Evolutionary conservation across 2,113 vertebrate genomes (phyloP).

Genomic region (Anarrhichthys ocellatus): DNA sequence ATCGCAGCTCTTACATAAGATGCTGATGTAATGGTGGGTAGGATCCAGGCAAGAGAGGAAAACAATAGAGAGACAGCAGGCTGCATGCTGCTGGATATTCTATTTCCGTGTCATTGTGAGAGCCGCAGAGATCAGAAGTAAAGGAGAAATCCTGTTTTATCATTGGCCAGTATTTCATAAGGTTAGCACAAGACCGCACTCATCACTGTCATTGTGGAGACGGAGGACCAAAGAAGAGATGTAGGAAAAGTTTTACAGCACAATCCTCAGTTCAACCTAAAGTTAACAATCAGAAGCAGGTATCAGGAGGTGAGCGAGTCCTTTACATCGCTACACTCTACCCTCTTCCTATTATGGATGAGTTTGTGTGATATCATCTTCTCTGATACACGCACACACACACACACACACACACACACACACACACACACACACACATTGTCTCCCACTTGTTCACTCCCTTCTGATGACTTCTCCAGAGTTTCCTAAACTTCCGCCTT

Average conservation of each 20-base stretch:
- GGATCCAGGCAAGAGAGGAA: constrained; percentile 54
- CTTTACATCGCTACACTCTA: not conserved
- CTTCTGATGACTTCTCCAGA: constrained; percentile 68
- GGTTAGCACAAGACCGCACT: not conserved
- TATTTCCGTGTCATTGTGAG: constrained; percentile 19
- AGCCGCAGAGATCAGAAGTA: not conserved
- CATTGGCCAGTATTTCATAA: not conserved
- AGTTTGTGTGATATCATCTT: constrained; percentile 7
- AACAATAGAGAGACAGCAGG: constrained; percentile 38
- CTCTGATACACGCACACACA: not conserved
- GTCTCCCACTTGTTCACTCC: not conserved
- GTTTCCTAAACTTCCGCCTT: constrained; percentile 53
- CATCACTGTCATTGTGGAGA: not conserved
- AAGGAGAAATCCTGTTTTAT: not conserved
- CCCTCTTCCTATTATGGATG: not conserved
- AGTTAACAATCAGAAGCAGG: not conserved
- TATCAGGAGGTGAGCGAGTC: not conserved
- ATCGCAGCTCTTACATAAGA: constrained; percentile 65
- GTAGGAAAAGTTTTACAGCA: not conserved
- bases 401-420: not conserved
- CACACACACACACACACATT: not conserved
- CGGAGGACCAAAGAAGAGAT: not conserved
- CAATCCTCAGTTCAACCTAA: not conserved
- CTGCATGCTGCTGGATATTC: constrained; percentile 24
- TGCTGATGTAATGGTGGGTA: constrained; percentile 62